Base-by-base conservation (phyloP, 2,113 vertebrate genomes). In the Melanotaenia duboulayi region DNA sequence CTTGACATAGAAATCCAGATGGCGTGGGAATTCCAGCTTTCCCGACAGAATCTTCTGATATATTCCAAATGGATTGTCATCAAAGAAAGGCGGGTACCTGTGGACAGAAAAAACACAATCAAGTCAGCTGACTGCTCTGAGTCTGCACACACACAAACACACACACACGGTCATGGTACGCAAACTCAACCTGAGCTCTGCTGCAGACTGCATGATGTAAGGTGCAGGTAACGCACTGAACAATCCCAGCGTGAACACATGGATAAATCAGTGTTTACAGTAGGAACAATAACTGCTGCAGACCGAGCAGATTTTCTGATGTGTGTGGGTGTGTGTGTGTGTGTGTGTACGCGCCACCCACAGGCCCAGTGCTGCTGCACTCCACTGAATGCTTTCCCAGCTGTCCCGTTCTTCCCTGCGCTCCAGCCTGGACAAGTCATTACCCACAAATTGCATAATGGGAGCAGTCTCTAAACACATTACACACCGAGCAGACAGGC, bases 21-120 rank as follows among this genome's bases (percentile, higher is more conserved):
- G 96, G 13, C 96, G 94, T 0, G 97, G 97, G 90, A 99, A 99
- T 66, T 99, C 97, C 78, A 99, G 96, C 76, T 96, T 97, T 83
- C 96, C 97, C 2, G 96, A 96, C 54, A 99, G 95, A 49, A 99
- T 99, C 88, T 99, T 99, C 90, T 99, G 97, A 83, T 99, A 99
- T 76, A 99, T 99, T 55, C 97, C 97, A 86, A 99, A 99, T 0
- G 97, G 97, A 90, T 98, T 99, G 93, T 99, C 97, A 70, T 99
- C 97, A 75, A 97, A 99, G 92, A 99, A 99, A 0, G 97, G 97
- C 0, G 97, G 97, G 76, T 98, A 97, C 74, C 97, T 99, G 80
- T 2, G 40, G 67, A 59, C 23, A 56, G 9, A 49, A 37, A 44
- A 35, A 62, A 51, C 55, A 6, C 4, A 6, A 7, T 5, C 32